Evolutionary conservation across 2,113 vertebrate genomes (phyloP), one percentile per base, ranked within the genome.

Genomic region (Hyla sarda): DNA sequence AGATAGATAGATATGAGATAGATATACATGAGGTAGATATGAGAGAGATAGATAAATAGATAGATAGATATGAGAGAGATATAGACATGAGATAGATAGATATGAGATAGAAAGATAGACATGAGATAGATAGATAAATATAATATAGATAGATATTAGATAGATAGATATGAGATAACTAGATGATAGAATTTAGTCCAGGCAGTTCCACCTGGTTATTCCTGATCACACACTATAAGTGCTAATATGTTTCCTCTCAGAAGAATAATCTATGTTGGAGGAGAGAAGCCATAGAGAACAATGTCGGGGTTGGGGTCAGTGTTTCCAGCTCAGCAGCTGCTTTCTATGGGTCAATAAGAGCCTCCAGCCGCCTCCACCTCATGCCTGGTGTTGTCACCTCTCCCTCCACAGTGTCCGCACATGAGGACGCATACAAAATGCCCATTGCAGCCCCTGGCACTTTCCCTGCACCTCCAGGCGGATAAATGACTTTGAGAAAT

Each of bases 401-500:
- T 83, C 88, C 90, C 87, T 90, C 90, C 89, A 89, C 91, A 88
- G 30, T 56, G 50, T 90, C 89, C 89, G 93, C 90, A 93, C 95
- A 96, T 97, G 96, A 92, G 92, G 90, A 91, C 90, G 96, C 96
- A 97, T 97, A 95, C 94, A 90, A 91, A 94, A 93, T 91, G 92
- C 94, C 95, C 93, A 94, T 96, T 95, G 95, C 95, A 90, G 91
- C 90, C 90, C 90, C 91, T 83, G 89, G 92, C 94, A 91, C 93
- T 95, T 94, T 94, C 96, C 91, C 92, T 89, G 92, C 92, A 92
- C 91, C 93, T 93, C 92, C 91, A 90, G 90, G 92, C 92, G 91
- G 93, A 95, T 96, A 96, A 96, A 94, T 96, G 96, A 97, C 95
- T 96, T 96, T 96, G 96, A 96, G 95, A 97, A 97, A 97, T 96